phyloP scores from a whole-genome alignment of 2,888 invertebrate genomes.

The Abrostola tripartita region DNA sequence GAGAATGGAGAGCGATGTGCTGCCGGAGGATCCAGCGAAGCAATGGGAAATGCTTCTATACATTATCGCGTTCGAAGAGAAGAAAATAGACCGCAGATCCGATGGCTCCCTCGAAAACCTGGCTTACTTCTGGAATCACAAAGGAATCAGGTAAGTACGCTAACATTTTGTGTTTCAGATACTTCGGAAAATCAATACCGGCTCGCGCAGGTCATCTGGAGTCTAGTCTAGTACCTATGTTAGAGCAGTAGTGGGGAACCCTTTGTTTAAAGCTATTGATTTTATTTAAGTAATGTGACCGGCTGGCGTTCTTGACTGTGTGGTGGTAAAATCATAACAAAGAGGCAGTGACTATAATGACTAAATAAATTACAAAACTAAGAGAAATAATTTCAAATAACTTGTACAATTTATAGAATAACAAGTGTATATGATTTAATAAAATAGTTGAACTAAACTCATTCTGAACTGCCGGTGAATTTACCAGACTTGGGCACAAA shows the following conservation, averaged over 20 bases:
- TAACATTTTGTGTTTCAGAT: slow-evolving; percentile 4
- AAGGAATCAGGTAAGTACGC: slow-evolving; percentile 73
- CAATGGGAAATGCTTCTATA: slow-evolving; percentile 83
- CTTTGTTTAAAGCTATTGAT: neutral
- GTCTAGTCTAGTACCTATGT: slow-evolving; percentile 5
- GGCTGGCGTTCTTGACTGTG: neutral
- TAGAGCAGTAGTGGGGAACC: neutral
- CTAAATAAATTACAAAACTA: no score
- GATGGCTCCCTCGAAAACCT: slow-evolving; percentile 80
- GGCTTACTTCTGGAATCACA: slow-evolving; percentile 77
- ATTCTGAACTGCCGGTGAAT: no score
- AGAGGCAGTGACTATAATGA: no score
- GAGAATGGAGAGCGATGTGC: slow-evolving; percentile 67
- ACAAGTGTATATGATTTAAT: no score
- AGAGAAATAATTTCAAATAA: no score
- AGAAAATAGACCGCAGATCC: slow-evolving; percentile 77
- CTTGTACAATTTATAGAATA: no score
- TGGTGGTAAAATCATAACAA: no score
- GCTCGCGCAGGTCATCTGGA: slow-evolving; percentile 37
- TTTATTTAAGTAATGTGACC: neutral
- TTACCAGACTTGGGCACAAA: no score
- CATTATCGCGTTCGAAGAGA: slow-evolving; percentile 80
- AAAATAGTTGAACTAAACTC: no score
- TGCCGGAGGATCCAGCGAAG: slow-evolving; percentile 78
- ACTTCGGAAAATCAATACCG: slow-evolving; percentile 24